A percentile compares a stretch with the other conserved stretches of the same genome.
Conservation (phyloP, 2,113 vertebrate genomes). For the Tauraco erythrolophus region DNA sequence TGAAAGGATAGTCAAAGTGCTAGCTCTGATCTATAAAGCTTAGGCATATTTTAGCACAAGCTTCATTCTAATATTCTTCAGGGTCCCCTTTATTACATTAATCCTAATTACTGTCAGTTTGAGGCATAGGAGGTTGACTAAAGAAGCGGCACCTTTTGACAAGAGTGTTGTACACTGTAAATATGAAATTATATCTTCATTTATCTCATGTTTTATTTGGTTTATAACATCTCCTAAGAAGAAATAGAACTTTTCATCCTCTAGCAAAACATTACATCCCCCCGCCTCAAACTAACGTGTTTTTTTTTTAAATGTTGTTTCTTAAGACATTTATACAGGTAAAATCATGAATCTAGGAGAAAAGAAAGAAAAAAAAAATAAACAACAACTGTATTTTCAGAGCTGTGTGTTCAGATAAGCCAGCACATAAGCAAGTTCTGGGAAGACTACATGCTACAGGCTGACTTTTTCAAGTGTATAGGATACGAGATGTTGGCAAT, state of each 20-base stretch:
- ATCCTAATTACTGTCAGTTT: conserved; percentile 45
- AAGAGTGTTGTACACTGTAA: background rate
- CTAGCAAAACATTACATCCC: background rate
- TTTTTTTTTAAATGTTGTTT: background rate
- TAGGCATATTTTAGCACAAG: background rate
- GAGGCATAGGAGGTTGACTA: background rate
- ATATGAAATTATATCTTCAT: background rate
- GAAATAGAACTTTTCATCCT: background rate
- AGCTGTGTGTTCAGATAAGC: background rate
- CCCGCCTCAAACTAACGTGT: fast-evolving
- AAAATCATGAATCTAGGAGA: background rate
- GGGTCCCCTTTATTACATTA: background rate
- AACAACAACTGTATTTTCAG: background rate
- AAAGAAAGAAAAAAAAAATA: background rate
- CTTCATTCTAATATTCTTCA: conserved; percentile 27
- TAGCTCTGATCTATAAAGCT: background rate
- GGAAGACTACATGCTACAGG: fast-evolving
- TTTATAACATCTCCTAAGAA: background rate
- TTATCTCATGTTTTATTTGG: background rate
- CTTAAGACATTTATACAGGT: background rate
- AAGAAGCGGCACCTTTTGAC: background rate
- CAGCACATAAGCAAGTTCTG: background rate
- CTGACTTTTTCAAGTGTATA: background rate
- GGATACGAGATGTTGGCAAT: background rate
- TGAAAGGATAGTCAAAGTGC: background rate